Percentiles rank a stretch among this genome's conserved stretches.
Conservation (phyloP, 2,113 vertebrate species). For the Crotalus helleri region DNA sequence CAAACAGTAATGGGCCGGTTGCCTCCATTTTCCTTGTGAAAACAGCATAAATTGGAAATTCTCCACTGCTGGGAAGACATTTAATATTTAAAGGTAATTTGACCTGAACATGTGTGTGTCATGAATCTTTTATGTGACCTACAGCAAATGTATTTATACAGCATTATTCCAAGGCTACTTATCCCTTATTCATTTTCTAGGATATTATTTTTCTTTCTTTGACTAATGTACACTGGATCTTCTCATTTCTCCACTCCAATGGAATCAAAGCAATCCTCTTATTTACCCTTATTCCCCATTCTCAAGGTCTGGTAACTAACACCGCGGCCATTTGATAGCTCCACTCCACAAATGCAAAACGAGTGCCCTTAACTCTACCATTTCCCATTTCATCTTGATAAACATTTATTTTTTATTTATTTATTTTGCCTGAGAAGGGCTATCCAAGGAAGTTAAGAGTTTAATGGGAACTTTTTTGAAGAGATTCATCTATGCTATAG, state of each 20-base stretch:
- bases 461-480: constrained; percentile 7
- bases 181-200: constrained; percentile 72
- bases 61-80: constrained; percentile 66
- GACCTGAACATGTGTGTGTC: constrained; percentile 72
- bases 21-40: constrained; percentile 63
- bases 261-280: constrained; percentile 69
- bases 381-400: not conserved
- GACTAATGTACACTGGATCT: constrained; percentile 65
- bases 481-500: not conserved
- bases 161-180: constrained; percentile 74
- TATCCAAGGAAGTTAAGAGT: not conserved
- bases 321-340: constrained; percentile 64
- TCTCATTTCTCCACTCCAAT: constrained; percentile 76
- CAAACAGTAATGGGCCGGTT: constrained; percentile 55
- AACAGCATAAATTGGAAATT: constrained; percentile 67
- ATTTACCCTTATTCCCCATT: constrained; percentile 63
- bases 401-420: not conserved
- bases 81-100: constrained; percentile 86
- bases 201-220: constrained; percentile 72
- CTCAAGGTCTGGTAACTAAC: constrained; percentile 76
- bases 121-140: constrained; percentile 80
- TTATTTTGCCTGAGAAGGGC: not conserved
- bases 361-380: constrained; percentile 30
- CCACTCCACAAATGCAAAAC: constrained; percentile 52
- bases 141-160: constrained; percentile 81